Evolutionary conservation across 2,888 invertebrate species (phyloP), one percentile per base, ranked within the genome.

Genomic region (Odontothrips loti): DNA sequence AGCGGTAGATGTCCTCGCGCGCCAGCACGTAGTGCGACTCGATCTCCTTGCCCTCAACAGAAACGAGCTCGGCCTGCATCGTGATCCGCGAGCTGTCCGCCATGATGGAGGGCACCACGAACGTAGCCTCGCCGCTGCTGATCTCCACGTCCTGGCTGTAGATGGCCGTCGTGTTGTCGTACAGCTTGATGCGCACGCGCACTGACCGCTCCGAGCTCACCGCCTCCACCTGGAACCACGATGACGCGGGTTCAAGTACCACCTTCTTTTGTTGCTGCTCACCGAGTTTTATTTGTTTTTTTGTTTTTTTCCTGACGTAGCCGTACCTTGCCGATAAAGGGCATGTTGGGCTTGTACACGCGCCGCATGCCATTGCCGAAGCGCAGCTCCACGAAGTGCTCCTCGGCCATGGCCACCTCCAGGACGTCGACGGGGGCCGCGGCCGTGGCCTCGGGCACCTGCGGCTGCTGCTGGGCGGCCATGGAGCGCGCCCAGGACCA

Each of bases 81-180:
- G 91, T 91, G 83, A 92, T 90, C 83, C 90, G 89, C 34, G 92
- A 91, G 83, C 91, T 91, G 85, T 92, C 92, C 2, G 92, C 92
- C 87, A 92, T 87, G 43, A 92, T 91, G 79, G 92, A 92, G 0
- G 92, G 92, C 0, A 92, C 92, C n/a, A 91, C 89, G 85, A 92
- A 92, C 34, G 88, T 88, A 9, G 91, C 91, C 85, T 92, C 92
- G 0, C 92, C 91, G 6, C 91, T 91, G 0, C 91, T 90, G 88
- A 92, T 92, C 86, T 92, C 92, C 80, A 92, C 91, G 83, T 92
- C 92, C 86, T 92, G 92, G 83, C 92, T 92, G 87, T 92, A 92
- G 86, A 92, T 92, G 83, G 92, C 91, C 0, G 92, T 92, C 15
- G 90, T 90, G 85, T 92, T 91, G 84, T 92, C 92, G 84, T 92